Percentiles rank a stretch among this genome's conserved stretches.
These are phyloP conservation scores for Myripristis jacobus DNA, from an alignment of 2,797 vertebrate species.

Conservation along the genomic window DNA sequence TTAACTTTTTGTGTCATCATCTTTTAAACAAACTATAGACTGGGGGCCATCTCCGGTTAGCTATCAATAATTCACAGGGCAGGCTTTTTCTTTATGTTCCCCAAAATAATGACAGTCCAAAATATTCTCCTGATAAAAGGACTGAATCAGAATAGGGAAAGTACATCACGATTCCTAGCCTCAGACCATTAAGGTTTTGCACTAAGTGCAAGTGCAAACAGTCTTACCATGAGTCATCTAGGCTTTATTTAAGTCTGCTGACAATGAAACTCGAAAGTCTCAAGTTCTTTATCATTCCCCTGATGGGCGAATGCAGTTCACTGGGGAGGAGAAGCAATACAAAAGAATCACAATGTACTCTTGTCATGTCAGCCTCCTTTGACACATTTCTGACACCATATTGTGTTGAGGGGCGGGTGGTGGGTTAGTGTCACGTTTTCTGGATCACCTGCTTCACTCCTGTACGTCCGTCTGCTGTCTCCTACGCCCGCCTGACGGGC, in stretches of 20 bases:
- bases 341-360: constrained; percentile 19
- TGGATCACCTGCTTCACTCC: constrained; percentile 39
- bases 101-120: constrained; percentile 67
- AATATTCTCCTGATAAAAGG: constrained; percentile 62
- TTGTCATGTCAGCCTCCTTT: constrained; percentile 18
- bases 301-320: constrained; percentile 28
- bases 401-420: constrained; percentile 31
- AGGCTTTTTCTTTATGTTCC: constrained; percentile 60
- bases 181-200: constrained; percentile 50
- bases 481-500: constrained; percentile 37
- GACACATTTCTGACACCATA: constrained; percentile 36
- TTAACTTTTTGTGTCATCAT: constrained; percentile 34
- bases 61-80: constrained; percentile 69
- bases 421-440: constrained; percentile 29
- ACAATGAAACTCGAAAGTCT: constrained; percentile 52
- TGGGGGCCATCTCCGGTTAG: constrained; percentile 28
- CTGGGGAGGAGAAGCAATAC: constrained; percentile 16
- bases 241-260: constrained; percentile 41
- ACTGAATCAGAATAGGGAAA: constrained; percentile 50
- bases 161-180: constrained; percentile 30
- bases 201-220: constrained; percentile 57
- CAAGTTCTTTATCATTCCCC: constrained; percentile 34
- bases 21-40: constrained; percentile 47
- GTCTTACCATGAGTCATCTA: constrained; percentile 59
- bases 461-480: constrained; percentile 44